Conservation (phyloP, 2,888 invertebrate genomes). For the Hofmannophila pseudospretella region DNA sequence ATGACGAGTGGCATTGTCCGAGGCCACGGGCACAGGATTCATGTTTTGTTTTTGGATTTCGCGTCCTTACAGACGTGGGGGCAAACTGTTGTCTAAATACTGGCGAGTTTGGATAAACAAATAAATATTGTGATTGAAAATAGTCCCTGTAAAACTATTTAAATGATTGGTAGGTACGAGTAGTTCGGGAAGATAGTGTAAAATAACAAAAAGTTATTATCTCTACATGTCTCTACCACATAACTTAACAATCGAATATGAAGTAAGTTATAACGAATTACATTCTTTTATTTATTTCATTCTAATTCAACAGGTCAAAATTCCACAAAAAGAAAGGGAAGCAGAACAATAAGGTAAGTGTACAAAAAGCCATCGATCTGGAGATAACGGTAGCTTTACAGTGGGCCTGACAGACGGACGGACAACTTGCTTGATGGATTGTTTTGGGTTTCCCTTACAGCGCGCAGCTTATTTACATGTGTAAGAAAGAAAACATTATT, state of each 20-base stretch:
- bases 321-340: background rate
- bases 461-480: slow-evolving; percentile 16
- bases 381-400: slow-evolving; percentile 22
- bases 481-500: slow-evolving; percentile 8
- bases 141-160: slow-evolving; percentile 2
- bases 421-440: slow-evolving; percentile 32
- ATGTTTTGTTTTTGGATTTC: slow-evolving; percentile 65
- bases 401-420: slow-evolving; percentile 23
- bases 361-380: slow-evolving; percentile 13
- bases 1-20: slow-evolving; percentile 64
- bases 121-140: slow-evolving; percentile 25
- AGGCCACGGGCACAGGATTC: slow-evolving; percentile 31
- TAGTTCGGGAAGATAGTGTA: no score
- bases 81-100: slow-evolving; percentile 38
- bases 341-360: slow-evolving; percentile 1
- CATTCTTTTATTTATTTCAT: no score
- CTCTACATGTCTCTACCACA: no score
- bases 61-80: slow-evolving; percentile 36
- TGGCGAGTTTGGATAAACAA: slow-evolving; percentile 29
- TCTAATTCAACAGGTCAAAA: slow-evolving; percentile 1
- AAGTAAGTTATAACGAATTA: slow-evolving; percentile 1
- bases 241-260: no score
- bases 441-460: slow-evolving; percentile 26
- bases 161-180: no score
- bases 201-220: no score